A percentile compares a stretch with the other conserved stretches of the same genome.
These are phyloP conservation scores for Poecilobothrus nobilitatus DNA, from an alignment of 2,888 invertebrate species.

Conservation along the genomic window DNA sequence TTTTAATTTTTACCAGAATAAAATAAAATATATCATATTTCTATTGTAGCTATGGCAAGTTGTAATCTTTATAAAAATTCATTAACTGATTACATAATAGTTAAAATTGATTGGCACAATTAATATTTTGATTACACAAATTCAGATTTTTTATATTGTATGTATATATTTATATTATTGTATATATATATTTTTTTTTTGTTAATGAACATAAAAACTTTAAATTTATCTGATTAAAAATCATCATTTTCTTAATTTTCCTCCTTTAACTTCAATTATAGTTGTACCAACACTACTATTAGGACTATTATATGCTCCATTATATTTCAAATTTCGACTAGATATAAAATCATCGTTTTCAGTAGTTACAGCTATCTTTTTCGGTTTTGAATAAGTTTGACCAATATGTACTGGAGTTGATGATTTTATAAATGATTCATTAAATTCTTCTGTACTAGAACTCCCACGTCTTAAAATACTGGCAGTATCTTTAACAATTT, in stretches of 20 bases:
- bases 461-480: conserved; percentile 54
- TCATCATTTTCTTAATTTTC: conserved; percentile 25
- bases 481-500: conserved; percentile 41
- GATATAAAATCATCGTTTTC: conserved; percentile 64
- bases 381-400: conserved; percentile 59
- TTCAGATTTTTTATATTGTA: neutral
- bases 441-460: conserved; percentile 60
- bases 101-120: neutral
- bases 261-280: conserved; percentile 53
- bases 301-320: conserved; percentile 47
- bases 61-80: neutral
- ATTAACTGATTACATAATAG: neutral
- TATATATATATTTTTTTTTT: too few species aligned
- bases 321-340: conserved; percentile 52
- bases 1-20: neutral
- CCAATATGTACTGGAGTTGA: conserved; percentile 61
- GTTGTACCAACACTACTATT: conserved; percentile 46
- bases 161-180: too few species aligned
- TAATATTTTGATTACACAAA: conserved; percentile 14
- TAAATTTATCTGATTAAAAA: too few species aligned
- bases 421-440: conserved; percentile 62
- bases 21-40: conserved; percentile 15
- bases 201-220: too few species aligned
- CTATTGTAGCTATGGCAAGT: conserved; percentile 15
- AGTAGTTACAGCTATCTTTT: conserved; percentile 59